A percentile compares a stretch with the other conserved stretches of the same genome.
phyloP scores from a whole-genome alignment of 2,797 vertebrate genomes.

The Hephaestus fuliginosus region DNA sequence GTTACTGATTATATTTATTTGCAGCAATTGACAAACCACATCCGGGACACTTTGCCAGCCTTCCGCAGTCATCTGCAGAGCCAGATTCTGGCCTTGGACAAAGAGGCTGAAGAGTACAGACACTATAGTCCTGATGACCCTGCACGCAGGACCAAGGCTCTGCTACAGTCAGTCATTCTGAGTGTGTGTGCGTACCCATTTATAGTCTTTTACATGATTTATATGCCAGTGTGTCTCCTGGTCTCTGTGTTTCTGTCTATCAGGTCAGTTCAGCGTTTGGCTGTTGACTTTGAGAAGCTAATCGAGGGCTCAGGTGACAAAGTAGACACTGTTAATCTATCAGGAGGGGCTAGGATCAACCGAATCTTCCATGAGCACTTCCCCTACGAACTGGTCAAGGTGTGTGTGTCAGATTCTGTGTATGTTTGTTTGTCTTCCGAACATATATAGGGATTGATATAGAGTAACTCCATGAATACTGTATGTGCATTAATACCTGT shows the following conservation, averaged over 20 bases:
- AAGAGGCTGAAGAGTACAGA: constrained; percentile 90
- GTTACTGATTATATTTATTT: constrained; percentile 47
- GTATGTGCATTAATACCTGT: not conserved
- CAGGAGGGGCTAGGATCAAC: constrained; percentile 95
- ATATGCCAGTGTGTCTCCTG: not conserved
- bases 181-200: not conserved
- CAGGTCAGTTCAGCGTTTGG: constrained; percentile 89
- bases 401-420: constrained; percentile 3
- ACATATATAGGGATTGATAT: not conserved
- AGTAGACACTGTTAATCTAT: constrained; percentile 91
- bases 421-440: not conserved
- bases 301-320: constrained; percentile 94
- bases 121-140: constrained; percentile 90
- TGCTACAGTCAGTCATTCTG: constrained; percentile 89
- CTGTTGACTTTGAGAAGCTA: constrained; percentile 93
- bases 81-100: constrained; percentile 89
- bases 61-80: constrained; percentile 90
- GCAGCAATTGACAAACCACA: constrained; percentile 96
- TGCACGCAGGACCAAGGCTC: constrained; percentile 90
- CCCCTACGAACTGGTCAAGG: constrained; percentile 84
- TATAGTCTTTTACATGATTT: not conserved
- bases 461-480: not conserved
- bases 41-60: constrained; percentile 90
- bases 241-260: constrained; percentile 2
- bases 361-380: constrained; percentile 95